phyloP scores from a whole-genome alignment of 2,113 vertebrate genomes.

The Thalassarche chlororhynchos region DNA sequence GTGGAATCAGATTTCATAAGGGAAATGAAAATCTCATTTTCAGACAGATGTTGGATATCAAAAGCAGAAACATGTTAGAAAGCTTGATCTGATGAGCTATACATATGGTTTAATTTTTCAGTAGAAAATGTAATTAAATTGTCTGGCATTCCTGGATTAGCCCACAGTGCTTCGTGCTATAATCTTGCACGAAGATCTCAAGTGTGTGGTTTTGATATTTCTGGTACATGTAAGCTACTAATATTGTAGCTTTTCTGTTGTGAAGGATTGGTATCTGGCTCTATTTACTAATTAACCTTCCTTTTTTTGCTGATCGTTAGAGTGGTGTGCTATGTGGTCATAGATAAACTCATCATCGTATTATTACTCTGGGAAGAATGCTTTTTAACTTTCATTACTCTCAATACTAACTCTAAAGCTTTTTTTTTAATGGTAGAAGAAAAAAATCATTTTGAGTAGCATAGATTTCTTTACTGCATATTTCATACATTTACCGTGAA shows the following conservation, averaged over 20 bases:
- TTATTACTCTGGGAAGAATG: background rate
- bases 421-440: background rate
- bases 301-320: background rate
- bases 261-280: background rate
- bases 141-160: background rate
- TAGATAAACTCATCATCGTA: background rate
- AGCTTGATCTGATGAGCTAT: background rate
- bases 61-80: background rate
- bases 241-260: background rate
- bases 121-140: constrained; percentile 20
- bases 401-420: background rate
- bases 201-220: background rate
- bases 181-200: background rate
- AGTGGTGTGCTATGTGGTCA: background rate
- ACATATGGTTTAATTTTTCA: constrained; percentile 26
- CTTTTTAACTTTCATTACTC: background rate
- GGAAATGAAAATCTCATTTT: background rate
- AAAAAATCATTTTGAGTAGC: background rate
- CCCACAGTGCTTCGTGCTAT: background rate
- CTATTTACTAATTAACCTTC: background rate
- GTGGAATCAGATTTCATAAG: background rate
- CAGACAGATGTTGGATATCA: constrained; percentile 18
- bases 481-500: background rate
- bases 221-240: background rate
- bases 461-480: background rate